A percentile compares a stretch with the other conserved stretches of the same genome.
phyloP scores from a whole-genome alignment of 2,888 invertebrate species.

The Lithophane leautieri region DNA sequence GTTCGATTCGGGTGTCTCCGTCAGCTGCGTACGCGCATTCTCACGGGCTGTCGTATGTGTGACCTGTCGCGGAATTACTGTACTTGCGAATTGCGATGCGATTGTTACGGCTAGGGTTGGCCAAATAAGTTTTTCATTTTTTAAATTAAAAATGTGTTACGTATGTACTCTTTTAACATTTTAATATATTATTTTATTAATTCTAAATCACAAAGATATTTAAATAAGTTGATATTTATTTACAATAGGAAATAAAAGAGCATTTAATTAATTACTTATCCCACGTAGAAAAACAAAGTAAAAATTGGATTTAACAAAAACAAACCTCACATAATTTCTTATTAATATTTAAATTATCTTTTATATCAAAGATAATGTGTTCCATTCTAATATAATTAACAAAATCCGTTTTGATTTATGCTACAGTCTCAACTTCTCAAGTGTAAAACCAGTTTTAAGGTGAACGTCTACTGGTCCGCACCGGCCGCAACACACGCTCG shows the following conservation, averaged over 20 bases:
- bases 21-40: conserved; percentile 67
- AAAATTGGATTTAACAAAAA: conserved; percentile 45
- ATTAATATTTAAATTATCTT: conserved; percentile 63
- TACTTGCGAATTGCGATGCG: conserved; percentile 62
- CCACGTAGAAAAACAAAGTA: not conserved
- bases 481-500: not conserved
- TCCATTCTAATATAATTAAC: conserved; percentile 54
- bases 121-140: not conserved
- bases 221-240: not conserved
- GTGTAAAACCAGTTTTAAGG: conserved; percentile 47
- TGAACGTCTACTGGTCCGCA: not conserved
- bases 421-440: conserved; percentile 11
- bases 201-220: not conserved
- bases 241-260: not conserved
- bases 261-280: conserved; percentile 2
- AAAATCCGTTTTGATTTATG: conserved; percentile 60
- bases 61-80: conserved; percentile 64
- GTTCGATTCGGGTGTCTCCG: conserved; percentile 59
- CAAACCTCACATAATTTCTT: conserved; percentile 54
- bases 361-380: conserved; percentile 53
- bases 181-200: not conserved
- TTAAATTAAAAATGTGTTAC: no score
- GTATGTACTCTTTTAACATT: not conserved
- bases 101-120: conserved; percentile 54
- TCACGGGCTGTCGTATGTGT: conserved; percentile 65